These are phyloP conservation scores for Polylopha cassiicola DNA, from an alignment of 2,888 invertebrate species.

Conservation along the genomic window DNA sequence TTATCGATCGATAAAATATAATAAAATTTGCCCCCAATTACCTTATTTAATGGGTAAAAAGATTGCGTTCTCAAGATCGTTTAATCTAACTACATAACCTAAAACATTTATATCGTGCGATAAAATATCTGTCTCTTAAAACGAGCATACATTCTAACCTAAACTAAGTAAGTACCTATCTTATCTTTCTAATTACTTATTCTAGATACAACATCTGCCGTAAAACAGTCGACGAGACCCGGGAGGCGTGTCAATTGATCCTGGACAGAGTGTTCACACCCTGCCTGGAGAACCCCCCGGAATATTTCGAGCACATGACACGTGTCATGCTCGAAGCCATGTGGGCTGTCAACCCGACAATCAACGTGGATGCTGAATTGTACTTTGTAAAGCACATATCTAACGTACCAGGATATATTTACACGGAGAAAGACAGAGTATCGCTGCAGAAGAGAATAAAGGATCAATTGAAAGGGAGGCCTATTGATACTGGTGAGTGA, in stretches of 20 bases:
- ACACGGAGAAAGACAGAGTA: slow-evolving; percentile 52
- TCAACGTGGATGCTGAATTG: slow-evolving; percentile 69
- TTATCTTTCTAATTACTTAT: slow-evolving; percentile 5
- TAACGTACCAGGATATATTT: slow-evolving; percentile 76
- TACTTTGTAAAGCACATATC: slow-evolving; percentile 75
- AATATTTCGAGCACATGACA: slow-evolving; percentile 81
- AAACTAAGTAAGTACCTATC: neutral
- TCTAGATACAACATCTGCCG: slow-evolving; percentile 84
- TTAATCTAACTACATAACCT: too few species aligned
- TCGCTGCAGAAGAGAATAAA: slow-evolving; percentile 40
- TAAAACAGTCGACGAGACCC: slow-evolving; percentile 79
- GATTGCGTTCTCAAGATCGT: too few species aligned
- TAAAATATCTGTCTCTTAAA: too few species aligned
- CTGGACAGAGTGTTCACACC: slow-evolving; percentile 80
- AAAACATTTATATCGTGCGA: too few species aligned
- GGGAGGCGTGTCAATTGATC: slow-evolving; percentile 75
- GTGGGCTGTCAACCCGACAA: slow-evolving; percentile 82
- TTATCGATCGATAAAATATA: too few species aligned
- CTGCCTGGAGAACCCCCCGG: slow-evolving; percentile 74
- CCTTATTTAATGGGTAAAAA: too few species aligned
- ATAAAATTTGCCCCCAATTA: too few species aligned
- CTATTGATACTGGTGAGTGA: slow-evolving; percentile 45
- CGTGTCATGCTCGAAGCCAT: slow-evolving; percentile 81
- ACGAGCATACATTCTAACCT: neutral
- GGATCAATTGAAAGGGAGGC: slow-evolving; percentile 44